Evolutionary conservation across 2,888 invertebrate genomes (phyloP).

Genomic region (Hirtodrosophila cameraria): DNA sequence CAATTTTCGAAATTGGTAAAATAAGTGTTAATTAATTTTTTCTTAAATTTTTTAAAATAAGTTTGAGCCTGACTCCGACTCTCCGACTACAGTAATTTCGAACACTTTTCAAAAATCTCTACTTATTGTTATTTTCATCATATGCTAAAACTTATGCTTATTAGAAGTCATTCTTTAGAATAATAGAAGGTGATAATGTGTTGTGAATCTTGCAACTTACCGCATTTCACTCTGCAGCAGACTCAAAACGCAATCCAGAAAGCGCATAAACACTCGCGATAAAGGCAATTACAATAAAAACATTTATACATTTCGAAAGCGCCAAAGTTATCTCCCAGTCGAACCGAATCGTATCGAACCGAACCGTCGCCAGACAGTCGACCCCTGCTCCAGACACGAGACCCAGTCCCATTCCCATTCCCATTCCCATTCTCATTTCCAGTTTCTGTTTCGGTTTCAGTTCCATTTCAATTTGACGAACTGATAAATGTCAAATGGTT

Average conservation of each 20-base stretch:
- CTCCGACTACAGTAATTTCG: too few species aligned
- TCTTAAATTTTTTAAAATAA: too few species aligned
- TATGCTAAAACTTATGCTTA: too few species aligned
- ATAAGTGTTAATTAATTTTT: too few species aligned
- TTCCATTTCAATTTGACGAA: constrained; percentile 59
- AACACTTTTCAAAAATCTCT: too few species aligned
- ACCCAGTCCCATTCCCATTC: constrained; percentile 8
- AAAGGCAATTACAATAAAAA: constrained; percentile 21
- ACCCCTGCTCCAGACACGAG: background rate
- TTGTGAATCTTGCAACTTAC: too few species aligned
- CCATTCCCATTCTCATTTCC: constrained; percentile 15
- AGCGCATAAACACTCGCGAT: constrained; percentile 15
- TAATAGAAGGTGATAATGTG: too few species aligned
- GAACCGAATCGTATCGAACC: too few species aligned
- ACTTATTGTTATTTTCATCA: too few species aligned
- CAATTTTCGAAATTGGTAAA: too few species aligned
- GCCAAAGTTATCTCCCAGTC: constrained; percentile 23
- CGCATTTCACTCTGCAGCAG: background rate
- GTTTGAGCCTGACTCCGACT: too few species aligned
- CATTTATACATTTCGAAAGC: constrained; percentile 26
- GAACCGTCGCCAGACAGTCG: background rate
- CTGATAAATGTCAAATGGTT: constrained; percentile 66
- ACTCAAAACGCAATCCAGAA: background rate
- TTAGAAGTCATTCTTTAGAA: too few species aligned
- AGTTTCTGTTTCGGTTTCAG: constrained; percentile 7